Conservation (phyloP, 2,888 invertebrate species). For the Ectobius pallidus region DNA sequence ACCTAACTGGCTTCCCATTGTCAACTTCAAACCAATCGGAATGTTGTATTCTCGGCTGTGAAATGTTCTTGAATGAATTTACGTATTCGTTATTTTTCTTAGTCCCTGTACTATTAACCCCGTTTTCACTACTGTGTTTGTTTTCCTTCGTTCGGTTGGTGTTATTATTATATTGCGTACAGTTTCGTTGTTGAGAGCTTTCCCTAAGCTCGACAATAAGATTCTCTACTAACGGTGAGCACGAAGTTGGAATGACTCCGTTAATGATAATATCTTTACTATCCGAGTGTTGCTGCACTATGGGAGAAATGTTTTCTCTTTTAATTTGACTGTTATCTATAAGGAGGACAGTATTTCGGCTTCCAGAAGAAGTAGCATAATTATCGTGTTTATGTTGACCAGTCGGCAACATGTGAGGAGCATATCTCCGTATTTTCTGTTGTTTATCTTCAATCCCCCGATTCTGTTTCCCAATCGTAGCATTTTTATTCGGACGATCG, state of each 20-base stretch:
- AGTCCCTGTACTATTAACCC: not conserved
- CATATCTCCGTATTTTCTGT: not conserved
- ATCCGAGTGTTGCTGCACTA: not conserved
- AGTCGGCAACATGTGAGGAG: conserved; percentile 26
- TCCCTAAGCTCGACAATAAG: conserved; percentile 36
- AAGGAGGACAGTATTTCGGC: conserved; percentile 24
- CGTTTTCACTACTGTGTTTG: no score
- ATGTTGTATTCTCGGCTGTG: conserved; percentile 48
- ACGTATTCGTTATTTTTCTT: not conserved
- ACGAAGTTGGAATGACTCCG: conserved; percentile 8
- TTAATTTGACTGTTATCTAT: conserved; percentile 20
- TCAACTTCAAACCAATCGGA: conserved; percentile 64
- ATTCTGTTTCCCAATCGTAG: not conserved
- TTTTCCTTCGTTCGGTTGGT: not conserved
- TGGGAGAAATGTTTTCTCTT: not conserved
- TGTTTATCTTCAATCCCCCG: not conserved
- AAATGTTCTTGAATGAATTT: conserved; percentile 26
- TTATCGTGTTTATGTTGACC: conserved; percentile 32
- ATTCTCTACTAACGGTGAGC: conserved; percentile 33
- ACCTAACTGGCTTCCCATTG: conserved; percentile 61
- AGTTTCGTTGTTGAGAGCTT: conserved; percentile 30
- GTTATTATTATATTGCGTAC: not conserved
- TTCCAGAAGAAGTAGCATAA: not conserved
- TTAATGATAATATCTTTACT: not conserved
- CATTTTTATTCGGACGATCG: not conserved